A percentile compares a stretch with the other conserved stretches of the same genome.
These are phyloP conservation scores for Osmerus mordax DNA, from an alignment of 2,113 vertebrate species.

Conservation along the genomic window DNA sequence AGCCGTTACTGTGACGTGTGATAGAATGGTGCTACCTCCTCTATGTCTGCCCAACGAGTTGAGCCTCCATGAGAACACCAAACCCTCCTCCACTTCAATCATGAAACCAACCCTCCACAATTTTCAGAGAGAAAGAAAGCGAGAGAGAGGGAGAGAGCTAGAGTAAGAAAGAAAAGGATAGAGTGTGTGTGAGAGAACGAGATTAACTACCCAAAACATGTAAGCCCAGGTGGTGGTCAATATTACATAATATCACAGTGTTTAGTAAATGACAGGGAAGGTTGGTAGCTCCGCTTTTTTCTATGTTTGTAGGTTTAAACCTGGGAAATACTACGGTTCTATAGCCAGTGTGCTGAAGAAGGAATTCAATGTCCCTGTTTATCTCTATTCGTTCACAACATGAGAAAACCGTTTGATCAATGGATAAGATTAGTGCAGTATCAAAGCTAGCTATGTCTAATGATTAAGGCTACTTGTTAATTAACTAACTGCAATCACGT, in stretches of 20 bases:
- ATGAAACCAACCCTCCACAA: not conserved
- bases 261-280: conserved; percentile 20
- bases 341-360: no score
- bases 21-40: not conserved
- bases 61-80: not conserved
- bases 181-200: not conserved
- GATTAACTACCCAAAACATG: conserved; percentile 10
- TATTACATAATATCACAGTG: conserved; percentile 18
- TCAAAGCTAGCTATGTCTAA: not conserved
- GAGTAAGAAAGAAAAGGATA: no score
- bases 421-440: not conserved
- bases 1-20: not conserved
- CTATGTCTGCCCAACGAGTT: not conserved
- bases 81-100: not conserved
- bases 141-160: no score
- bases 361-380: not conserved
- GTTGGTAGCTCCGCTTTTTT: not conserved
- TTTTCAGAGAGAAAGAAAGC: no score
- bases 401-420: not conserved
- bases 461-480: not conserved
- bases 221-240: conserved; percentile 14
- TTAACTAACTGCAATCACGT: not conserved
- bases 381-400: not conserved
- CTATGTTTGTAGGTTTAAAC: no score
- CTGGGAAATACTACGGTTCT: no score